A percentile compares a stretch with the other conserved stretches of the same genome.
Evolutionary conservation across 2,113 vertebrate genomes (phyloP).

Genomic region (Tetraodon nigroviridis): DNA sequence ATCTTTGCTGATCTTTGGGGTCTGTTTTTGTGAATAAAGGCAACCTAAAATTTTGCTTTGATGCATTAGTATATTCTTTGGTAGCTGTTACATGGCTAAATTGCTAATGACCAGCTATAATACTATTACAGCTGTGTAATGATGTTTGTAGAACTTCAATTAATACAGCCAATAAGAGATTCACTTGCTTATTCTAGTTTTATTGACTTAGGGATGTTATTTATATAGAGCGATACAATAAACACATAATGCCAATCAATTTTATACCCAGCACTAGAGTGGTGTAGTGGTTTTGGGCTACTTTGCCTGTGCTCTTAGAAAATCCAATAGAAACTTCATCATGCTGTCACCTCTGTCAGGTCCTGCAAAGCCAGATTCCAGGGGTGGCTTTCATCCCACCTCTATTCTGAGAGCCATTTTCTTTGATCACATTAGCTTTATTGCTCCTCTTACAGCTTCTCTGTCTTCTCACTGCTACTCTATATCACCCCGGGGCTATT

Average conservation of each 20-base stretch:
- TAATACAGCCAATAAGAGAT: background rate
- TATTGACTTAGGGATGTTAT: background rate
- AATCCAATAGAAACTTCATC: slow-evolving; percentile 72
- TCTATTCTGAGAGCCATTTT: slow-evolving; percentile 72
- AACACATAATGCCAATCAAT: slow-evolving; percentile 61
- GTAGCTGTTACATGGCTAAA: background rate
- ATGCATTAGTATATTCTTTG: too few species aligned
- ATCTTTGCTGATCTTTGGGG: too few species aligned
- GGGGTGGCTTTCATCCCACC: slow-evolving; percentile 69
- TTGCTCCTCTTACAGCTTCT: slow-evolving; percentile 72
- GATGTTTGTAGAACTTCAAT: background rate
- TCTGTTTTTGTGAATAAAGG: too few species aligned
- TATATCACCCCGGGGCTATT: slow-evolving; percentile 70
- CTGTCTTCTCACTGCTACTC: slow-evolving; percentile 64
- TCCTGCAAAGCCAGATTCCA: slow-evolving; percentile 67
- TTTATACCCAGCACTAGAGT: slow-evolving; percentile 44
- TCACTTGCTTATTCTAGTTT: background rate
- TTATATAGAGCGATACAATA: slow-evolving; percentile 4
- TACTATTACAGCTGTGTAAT: background rate
- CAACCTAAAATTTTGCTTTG: too few species aligned
- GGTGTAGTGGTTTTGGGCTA: slow-evolving; percentile 48
- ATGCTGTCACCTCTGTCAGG: slow-evolving; percentile 69
- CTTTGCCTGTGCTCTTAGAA: slow-evolving; percentile 53
- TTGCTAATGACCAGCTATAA: background rate
- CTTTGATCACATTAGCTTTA: slow-evolving; percentile 78